Evolutionary conservation across 2,113 vertebrate genomes (phyloP).

Genomic region (Pteropus alecto): DNA sequence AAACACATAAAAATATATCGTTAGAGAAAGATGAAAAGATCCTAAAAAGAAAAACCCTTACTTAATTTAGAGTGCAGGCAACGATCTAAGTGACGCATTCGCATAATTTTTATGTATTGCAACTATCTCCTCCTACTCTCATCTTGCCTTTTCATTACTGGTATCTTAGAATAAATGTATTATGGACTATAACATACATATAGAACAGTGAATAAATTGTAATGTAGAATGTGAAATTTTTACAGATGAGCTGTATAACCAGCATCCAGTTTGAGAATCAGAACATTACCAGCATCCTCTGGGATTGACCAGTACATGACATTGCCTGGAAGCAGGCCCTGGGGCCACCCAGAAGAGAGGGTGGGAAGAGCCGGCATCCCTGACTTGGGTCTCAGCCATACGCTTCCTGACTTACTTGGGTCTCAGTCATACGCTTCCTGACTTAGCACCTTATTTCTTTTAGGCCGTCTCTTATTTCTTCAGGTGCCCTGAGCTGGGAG

Average conservation of each 20-base stretch:
- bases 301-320: too few relatives aligned
- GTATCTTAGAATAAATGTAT: neutral
- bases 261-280: neutral
- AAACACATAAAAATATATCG: neutral
- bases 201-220: neutral
- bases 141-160: neutral
- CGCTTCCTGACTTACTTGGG: neutral
- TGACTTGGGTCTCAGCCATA: neutral
- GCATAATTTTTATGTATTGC: neutral
- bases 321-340: accelerated
- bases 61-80: neutral
- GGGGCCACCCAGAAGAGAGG: neutral
- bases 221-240: neutral
- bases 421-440: neutral
- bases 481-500: neutral
- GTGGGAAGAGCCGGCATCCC: neutral
- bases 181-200: neutral
- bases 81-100: neutral
- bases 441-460: neutral
- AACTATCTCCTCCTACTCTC: neutral
- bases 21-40: neutral
- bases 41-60: neutral
- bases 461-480: neutral
- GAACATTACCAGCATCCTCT: neutral
- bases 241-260: neutral